phyloP scores from a whole-genome alignment of 1,140 invertebrate genomes.

The Anagrus nilaparvatae region DNA sequence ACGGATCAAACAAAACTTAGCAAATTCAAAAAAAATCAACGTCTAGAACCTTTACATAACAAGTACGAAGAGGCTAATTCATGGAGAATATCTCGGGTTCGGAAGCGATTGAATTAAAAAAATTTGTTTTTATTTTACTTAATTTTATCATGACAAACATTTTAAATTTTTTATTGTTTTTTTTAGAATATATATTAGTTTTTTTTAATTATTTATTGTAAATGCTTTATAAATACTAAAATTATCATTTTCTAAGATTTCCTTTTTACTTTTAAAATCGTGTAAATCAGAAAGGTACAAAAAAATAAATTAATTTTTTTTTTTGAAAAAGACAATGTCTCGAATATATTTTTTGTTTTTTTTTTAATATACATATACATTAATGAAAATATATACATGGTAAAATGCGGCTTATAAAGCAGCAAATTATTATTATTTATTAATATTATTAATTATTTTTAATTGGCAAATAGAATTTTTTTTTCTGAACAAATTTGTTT shows the following conservation, averaged over 20 bases:
- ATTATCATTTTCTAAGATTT: too few species aligned
- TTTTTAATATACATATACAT: constrained; percentile 40
- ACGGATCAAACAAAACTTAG: constrained; percentile 98
- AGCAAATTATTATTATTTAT: constrained; percentile 34
- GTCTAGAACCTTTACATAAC: constrained; percentile 94
- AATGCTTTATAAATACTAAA: too few species aligned
- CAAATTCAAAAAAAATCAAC: constrained; percentile 98
- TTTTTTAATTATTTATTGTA: too few species aligned
- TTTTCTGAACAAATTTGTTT: constrained; percentile 11
- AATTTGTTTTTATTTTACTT: too few species aligned
- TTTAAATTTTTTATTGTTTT: too few species aligned
- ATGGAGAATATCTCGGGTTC: constrained; percentile 94
- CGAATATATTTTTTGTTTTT: constrained; percentile 36
- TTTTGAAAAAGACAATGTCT: too few species aligned
- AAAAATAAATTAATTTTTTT: too few species aligned
- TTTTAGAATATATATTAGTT: too few species aligned
- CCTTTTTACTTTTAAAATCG: too few species aligned
- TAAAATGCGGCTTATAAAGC: constrained; percentile 41
- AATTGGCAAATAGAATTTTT: constrained; percentile 12
- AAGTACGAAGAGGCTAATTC: constrained; percentile 99
- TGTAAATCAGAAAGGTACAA: too few species aligned
- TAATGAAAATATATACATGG: constrained; percentile 45
- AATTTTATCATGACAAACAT: too few species aligned
- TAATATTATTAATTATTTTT: constrained; percentile 30
- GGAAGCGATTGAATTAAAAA: constrained; percentile 73